Percentiles rank a stretch among this genome's conserved stretches.
phyloP scores from a whole-genome alignment of 2,113 vertebrate species.

The Malurus elegans region DNA sequence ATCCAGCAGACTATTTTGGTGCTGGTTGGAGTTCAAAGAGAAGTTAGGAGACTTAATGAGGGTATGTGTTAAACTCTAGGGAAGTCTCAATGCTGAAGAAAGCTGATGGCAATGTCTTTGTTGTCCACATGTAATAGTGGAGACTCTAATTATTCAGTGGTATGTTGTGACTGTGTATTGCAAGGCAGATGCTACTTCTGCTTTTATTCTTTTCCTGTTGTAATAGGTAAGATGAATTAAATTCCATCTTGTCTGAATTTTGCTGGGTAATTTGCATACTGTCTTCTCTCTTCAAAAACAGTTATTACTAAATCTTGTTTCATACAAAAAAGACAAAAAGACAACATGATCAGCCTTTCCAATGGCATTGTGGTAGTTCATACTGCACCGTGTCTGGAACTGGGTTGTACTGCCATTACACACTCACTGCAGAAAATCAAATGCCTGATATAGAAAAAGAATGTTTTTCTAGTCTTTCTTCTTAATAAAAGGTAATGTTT shows the following conservation, averaged over 20 bases:
- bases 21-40: neutral
- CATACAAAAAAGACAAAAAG: neutral
- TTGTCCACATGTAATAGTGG: neutral
- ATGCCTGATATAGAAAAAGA: neutral
- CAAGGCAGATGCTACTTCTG: neutral
- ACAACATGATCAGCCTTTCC: neutral
- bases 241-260: neutral
- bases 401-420: neutral
- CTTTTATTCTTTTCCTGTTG: neutral
- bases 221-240: neutral
- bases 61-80: neutral
- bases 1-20: neutral
- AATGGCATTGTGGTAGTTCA: neutral
- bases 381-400: rapidly evolving
- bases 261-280: neutral
- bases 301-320: neutral
- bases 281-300: neutral
- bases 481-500: neutral
- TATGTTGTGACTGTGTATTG: rapidly evolving
- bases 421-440: neutral
- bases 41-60: neutral
- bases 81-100: neutral
- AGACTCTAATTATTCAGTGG: neutral
- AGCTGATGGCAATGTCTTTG: neutral
- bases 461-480: neutral